These are phyloP conservation scores for Kryptolebias ocellatus DNA, from an alignment of 2,797 vertebrate genomes.

Conservation along the genomic window DNA sequence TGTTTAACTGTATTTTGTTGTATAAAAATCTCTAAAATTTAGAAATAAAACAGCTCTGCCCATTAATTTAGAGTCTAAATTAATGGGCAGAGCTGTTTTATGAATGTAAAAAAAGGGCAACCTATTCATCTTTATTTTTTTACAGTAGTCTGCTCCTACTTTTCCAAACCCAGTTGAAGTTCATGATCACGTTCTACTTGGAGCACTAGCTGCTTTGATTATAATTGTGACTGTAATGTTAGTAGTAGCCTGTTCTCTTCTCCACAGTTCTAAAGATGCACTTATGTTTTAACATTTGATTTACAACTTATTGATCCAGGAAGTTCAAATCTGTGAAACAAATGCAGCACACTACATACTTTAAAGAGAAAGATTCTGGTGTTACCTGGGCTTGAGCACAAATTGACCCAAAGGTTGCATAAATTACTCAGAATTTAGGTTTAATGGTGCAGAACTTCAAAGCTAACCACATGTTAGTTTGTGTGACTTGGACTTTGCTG, in stretches of 20 bases:
- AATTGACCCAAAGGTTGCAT: background rate
- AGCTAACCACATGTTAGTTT: background rate
- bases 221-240: conserved; percentile 10
- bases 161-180: background rate
- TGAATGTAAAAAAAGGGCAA: too few species aligned
- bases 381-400: background rate
- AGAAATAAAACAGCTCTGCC: too few species aligned
- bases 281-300: conserved; percentile 9
- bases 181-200: conserved; percentile 13
- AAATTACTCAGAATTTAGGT: background rate
- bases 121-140: too few species aligned
- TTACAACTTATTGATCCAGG: conserved; percentile 16
- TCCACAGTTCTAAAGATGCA: background rate
- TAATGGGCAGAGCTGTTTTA: too few species aligned
- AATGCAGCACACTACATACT: background rate
- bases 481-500: background rate
- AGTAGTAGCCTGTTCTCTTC: conserved; percentile 21
- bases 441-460: too few species aligned
- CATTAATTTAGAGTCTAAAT: too few species aligned
- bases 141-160: background rate
- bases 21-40: background rate
- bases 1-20: background rate
- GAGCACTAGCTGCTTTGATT: conserved; percentile 6
- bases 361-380: background rate
- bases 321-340: conserved; percentile 3